Evolutionary conservation across 2,797 vertebrate species (phyloP).

Genomic region (Galago senegalensis): DNA sequence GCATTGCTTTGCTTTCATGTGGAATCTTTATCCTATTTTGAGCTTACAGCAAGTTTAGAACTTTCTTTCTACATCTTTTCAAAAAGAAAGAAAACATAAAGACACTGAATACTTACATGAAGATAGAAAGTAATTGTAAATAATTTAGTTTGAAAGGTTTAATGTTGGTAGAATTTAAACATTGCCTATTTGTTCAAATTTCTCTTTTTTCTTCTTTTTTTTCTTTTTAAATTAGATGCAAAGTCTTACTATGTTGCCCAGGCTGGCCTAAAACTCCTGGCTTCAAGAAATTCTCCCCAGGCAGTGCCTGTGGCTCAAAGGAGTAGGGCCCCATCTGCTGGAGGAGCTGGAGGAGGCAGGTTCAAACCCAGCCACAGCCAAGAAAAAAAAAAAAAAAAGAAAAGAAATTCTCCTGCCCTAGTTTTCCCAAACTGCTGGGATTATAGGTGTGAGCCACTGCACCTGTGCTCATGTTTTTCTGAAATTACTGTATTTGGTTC

Average conservation of each 20-base stretch:
- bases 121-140: not conserved
- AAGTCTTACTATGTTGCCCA: not conserved
- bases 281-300: not conserved
- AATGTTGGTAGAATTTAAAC: not conserved
- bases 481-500: not conserved
- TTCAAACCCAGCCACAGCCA: too few relatives aligned
- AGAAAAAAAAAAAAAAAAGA: too few relatives aligned
- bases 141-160: not conserved
- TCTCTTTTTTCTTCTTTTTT: not conserved
- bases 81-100: slow-evolving; percentile 41
- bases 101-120: not conserved
- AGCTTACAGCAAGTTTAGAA: not conserved
- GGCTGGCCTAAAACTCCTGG: not conserved
- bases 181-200: not conserved
- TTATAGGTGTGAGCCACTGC: not conserved
- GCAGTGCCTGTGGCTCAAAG: too few relatives aligned
- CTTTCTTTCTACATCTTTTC: not conserved
- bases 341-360: too few relatives aligned
- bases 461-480: not conserved
- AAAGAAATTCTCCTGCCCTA: too few relatives aligned
- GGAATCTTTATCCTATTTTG: not conserved
- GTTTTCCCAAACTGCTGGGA: not conserved
- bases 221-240: not conserved
- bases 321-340: too few relatives aligned
- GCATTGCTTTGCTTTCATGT: not conserved